Conservation (phyloP, 1,140 invertebrate genomes). For the Asobara japonica region DNA sequence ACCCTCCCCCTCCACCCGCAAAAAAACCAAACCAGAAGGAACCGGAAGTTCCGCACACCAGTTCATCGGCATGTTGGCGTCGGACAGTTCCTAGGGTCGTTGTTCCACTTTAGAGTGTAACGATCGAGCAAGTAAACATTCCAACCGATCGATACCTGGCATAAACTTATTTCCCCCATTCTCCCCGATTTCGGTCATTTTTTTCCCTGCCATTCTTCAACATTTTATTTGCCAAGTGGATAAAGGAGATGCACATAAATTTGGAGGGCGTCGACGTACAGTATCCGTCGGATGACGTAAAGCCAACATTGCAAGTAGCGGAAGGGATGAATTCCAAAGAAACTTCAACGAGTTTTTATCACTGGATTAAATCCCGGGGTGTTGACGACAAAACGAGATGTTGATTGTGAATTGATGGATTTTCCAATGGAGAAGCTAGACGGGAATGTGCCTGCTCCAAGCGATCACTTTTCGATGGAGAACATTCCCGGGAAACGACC, state of each 20-base stretch:
- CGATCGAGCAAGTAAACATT: slow-evolving; percentile 21
- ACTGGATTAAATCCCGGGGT: too few relatives aligned
- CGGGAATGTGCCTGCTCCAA: too few relatives aligned
- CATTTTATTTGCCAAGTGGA: neutral
- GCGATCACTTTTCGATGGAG: too few relatives aligned
- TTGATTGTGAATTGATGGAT: neutral
- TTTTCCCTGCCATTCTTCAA: neutral
- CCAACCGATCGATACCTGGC: slow-evolving; percentile 5
- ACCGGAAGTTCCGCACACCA: neutral
- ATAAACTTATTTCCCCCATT: neutral
- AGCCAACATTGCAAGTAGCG: neutral
- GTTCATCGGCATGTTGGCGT: slow-evolving; percentile 52
- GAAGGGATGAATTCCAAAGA: neutral
- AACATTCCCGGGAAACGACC: too few relatives aligned
- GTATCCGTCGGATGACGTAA: neutral
- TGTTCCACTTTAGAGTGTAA: slow-evolving; percentile 52
- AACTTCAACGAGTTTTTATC: neutral
- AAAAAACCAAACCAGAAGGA: too few relatives aligned
- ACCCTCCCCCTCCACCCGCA: too few relatives aligned
- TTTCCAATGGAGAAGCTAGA: neutral
- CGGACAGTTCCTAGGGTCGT: slow-evolving; percentile 53
- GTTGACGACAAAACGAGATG: too few relatives aligned
- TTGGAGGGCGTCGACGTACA: neutral
- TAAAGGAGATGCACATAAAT: neutral
- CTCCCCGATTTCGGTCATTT: neutral